These are phyloP conservation scores for Lepidurus arcticus DNA, from an alignment of 1,140 invertebrate species.

Conservation along the genomic window DNA sequence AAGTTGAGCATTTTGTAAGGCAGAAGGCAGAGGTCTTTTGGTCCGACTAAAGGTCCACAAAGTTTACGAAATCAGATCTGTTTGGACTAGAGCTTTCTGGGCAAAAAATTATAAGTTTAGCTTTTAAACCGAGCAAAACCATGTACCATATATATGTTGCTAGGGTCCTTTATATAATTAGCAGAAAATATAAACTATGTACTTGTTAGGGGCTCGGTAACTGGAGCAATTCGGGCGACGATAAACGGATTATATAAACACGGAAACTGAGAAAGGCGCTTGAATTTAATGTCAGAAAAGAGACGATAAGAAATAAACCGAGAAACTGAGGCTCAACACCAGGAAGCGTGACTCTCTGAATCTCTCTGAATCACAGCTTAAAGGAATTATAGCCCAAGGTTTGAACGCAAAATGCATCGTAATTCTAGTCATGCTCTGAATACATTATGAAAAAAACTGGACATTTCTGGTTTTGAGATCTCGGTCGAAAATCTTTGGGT, in stretches of 20 bases:
- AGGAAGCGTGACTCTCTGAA: not conserved
- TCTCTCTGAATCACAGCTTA: not conserved
- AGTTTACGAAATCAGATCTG: constrained; percentile 3
- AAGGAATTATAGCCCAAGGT: not conserved
- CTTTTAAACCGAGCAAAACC: not conserved
- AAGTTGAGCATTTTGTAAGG: not conserved
- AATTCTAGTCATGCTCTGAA: not conserved
- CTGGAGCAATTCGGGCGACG: not conserved
- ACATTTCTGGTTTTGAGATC: not conserved
- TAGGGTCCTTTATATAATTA: not conserved
- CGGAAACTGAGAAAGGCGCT: too few relatives aligned
- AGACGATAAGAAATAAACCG: too few relatives aligned
- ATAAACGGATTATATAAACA: not conserved
- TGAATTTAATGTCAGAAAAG: too few relatives aligned
- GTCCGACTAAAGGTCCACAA: not conserved
- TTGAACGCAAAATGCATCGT: not conserved
- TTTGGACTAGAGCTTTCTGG: not conserved
- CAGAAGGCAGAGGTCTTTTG: not conserved
- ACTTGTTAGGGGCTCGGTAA: not conserved
- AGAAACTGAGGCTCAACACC: not conserved
- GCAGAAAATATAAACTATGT: not conserved
- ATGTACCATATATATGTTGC: not conserved
- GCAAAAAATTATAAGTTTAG: not conserved
- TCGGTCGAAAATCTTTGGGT: not conserved
- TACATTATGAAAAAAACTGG: not conserved